Evolutionary conservation across 1,140 invertebrate species (phyloP).

Genomic region (Antheraea pernyi): DNA sequence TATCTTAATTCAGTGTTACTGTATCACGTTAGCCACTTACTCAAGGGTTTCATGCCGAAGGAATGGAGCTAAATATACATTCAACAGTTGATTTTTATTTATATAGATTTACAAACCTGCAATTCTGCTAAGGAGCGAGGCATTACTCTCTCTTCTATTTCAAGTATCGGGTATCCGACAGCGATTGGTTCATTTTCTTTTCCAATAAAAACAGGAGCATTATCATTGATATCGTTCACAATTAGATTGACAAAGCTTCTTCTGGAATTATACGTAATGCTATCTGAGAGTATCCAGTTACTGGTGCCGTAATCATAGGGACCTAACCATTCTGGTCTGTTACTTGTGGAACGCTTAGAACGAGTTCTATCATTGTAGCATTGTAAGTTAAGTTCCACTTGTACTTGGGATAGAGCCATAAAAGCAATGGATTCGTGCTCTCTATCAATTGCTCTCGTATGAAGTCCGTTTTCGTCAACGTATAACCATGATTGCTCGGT

Average conservation of each 20-base stretch:
- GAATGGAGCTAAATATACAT: too few species aligned
- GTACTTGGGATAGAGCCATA: slow-evolving; percentile 71
- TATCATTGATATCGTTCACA: slow-evolving; percentile 78
- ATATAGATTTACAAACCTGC: slow-evolving; percentile 46
- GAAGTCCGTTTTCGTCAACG: slow-evolving; percentile 53
- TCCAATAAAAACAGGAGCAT: slow-evolving; percentile 64
- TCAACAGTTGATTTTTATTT: neutral
- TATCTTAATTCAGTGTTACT: too few species aligned
- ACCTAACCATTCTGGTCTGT: slow-evolving; percentile 29
- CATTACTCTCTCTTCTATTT: slow-evolving; percentile 56
- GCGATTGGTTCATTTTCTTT: slow-evolving; percentile 59
- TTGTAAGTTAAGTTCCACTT: slow-evolving; percentile 59
- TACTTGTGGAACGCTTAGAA: slow-evolving; percentile 41
- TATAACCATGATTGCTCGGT: slow-evolving; percentile 58
- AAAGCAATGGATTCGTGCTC: slow-evolving; percentile 72
- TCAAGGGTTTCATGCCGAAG: too few species aligned
- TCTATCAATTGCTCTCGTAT: slow-evolving; percentile 59
- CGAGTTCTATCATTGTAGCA: slow-evolving; percentile 45
- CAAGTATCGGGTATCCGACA: slow-evolving; percentile 68
- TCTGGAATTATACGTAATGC: slow-evolving; percentile 53
- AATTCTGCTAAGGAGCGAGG: slow-evolving; percentile 67
- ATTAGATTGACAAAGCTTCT: slow-evolving; percentile 69
- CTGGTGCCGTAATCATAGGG: slow-evolving; percentile 57
- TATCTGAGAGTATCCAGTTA: slow-evolving; percentile 64
- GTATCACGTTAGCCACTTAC: too few species aligned